Percentiles rank a stretch among this genome's conserved stretches.
Conservation (phyloP, 2,888 invertebrate genomes). For the Pemphredon lugubris region DNA sequence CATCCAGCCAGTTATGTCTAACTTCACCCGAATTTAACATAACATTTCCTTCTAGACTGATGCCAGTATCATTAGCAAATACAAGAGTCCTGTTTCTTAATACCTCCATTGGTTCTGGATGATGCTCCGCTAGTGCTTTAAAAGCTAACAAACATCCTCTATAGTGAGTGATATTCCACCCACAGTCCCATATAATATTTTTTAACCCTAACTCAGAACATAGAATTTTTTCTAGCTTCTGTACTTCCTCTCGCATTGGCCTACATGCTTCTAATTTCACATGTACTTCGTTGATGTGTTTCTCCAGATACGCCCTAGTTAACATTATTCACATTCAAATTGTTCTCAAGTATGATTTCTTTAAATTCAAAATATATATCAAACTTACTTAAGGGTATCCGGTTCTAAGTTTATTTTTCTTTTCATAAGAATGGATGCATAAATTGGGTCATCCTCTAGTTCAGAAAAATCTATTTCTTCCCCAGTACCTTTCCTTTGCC, state of each 20-base stretch:
- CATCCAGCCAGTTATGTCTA: conserved; percentile 95
- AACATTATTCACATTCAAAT: conserved; percentile 5
- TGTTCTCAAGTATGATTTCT: no score
- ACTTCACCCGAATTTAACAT: conserved; percentile 96
- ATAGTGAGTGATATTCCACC: conserved; percentile 94
- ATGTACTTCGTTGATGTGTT: conserved; percentile 87
- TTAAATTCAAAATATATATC: conserved; percentile 4
- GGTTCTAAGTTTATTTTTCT: conserved; percentile 80
- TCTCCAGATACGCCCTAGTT: conserved; percentile 87
- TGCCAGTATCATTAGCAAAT: conserved; percentile 94
- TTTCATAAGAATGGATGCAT: conserved; percentile 82
- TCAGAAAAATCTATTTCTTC: conserved; percentile 75
- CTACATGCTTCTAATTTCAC: conserved; percentile 85
- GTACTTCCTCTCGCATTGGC: conserved; percentile 89
- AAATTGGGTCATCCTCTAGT: conserved; percentile 82
- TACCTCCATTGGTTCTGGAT: conserved; percentile 86
- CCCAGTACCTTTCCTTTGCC: conserved; percentile 64
- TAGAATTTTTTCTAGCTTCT: conserved; percentile 84
- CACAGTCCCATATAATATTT: conserved; percentile 89
- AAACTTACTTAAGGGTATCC: conserved; percentile 77
- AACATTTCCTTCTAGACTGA: conserved; percentile 94
- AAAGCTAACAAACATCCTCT: conserved; percentile 95
- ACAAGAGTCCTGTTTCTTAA: conserved; percentile 89
- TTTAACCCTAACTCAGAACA: conserved; percentile 83
- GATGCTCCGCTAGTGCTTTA: conserved; percentile 88